A percentile compares a stretch with the other conserved stretches of the same genome.
Evolutionary conservation across 2,888 invertebrate species (phyloP).

Genomic region (Ochlodes sylvanus): DNA sequence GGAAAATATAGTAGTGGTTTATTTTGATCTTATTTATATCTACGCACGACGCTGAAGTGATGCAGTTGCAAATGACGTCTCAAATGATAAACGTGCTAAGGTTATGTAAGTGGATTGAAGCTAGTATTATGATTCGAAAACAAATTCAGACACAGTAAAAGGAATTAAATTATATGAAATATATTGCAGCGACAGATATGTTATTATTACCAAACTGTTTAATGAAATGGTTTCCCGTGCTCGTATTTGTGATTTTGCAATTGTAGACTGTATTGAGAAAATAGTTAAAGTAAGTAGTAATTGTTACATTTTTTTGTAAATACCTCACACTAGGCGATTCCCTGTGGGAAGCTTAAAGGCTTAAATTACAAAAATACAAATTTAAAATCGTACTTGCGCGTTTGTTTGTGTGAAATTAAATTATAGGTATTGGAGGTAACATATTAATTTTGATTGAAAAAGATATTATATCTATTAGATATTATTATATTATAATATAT

Average conservation of each 20-base stretch:
- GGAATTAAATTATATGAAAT: background rate
- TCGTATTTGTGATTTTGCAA: background rate
- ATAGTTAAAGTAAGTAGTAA: no score
- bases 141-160: background rate
- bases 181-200: background rate
- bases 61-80: slow-evolving; percentile 29
- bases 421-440: no score
- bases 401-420: no score
- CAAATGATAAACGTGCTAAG: slow-evolving; percentile 19
- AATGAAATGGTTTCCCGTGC: background rate
- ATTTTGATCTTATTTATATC: slow-evolving; percentile 29
- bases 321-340: no score
- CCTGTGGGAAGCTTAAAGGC: no score
- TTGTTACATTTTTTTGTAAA: no score
- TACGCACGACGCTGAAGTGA: slow-evolving; percentile 17
- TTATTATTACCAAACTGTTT: background rate
- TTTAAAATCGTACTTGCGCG: no score
- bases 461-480: no score
- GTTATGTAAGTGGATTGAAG: slow-evolving; percentile 7
- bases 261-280: no score
- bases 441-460: no score
- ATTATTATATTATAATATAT: no score
- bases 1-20: slow-evolving; percentile 18
- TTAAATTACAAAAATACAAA: no score
- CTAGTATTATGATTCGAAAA: background rate